Evolutionary conservation across 2,113 vertebrate species (phyloP), one percentile per base, ranked within the genome.

Genomic region (Tragelaphus strepsiceros): DNA sequence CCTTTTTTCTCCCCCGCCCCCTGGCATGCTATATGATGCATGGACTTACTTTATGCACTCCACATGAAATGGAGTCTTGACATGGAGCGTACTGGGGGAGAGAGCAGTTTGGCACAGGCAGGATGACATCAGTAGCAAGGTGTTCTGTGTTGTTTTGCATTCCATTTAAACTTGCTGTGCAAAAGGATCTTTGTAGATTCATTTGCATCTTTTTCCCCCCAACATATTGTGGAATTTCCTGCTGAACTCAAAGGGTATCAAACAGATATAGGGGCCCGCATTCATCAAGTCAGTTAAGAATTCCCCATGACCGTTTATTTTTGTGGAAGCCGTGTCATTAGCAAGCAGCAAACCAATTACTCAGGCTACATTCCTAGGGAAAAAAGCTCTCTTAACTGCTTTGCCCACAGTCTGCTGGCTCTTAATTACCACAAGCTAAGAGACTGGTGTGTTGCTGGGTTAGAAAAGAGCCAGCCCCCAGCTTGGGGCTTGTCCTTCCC

Each of bases 301-400:
- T 88, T 77, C 74, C 84, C 85, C 53, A 0, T 71, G 93, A 92
- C 93, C 56, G 56, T 94, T 98, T 90, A 84, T 96, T 97, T 96
- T 96, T 71, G 87, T 62, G 53, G 95, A 93, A 97, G 49, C 80
- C 2, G 1, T 97, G 93, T 94, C 97, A 85, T 98, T 97, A 98
- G 64, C 78, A 94, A 98, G 87, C 85, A 90, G 93, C 96, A 97
- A 95, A 84, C 94, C 96, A 96, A 90, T 97, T 96, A 95, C 93
- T 96, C 13, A 16, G 80, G 51, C 85, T 88, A 89, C 91, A 54
- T 95, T 98, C 90, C 89, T 90, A 77, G 96, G 84, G 46, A 71
- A 91, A 87, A 92, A 90, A 82, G 90, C 90, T 51, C 51, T 96
- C 89, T 93, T 77, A 91, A 92, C 94, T 96, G 97, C 96, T 97